Conservation (phyloP, 2,888 invertebrate genomes). For the Eupithecia abbreviata region DNA sequence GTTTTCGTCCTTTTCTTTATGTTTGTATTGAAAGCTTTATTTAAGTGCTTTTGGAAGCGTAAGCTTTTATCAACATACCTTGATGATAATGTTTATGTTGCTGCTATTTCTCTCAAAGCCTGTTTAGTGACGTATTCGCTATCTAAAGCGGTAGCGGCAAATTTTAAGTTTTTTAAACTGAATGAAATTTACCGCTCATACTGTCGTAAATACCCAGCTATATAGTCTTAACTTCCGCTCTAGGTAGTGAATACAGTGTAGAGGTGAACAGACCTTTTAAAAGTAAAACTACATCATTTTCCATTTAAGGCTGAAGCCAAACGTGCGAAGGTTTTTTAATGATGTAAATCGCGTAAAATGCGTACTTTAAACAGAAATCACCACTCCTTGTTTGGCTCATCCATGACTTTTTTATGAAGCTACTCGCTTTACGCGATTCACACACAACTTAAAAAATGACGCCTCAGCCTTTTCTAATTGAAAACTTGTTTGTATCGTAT, state of each 20-base stretch:
- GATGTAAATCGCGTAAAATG: background rate
- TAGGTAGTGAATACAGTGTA: background rate
- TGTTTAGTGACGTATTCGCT: no score
- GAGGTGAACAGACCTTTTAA: background rate
- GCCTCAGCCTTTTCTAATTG: background rate
- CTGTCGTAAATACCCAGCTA: background rate
- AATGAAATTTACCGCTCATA: no score
- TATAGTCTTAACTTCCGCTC: background rate
- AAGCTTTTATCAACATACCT: background rate
- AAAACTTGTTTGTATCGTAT: slow-evolving; percentile 60
- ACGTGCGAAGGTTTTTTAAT: background rate
- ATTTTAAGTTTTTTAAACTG: no score
- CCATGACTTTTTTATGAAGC: background rate
- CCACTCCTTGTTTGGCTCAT: background rate
- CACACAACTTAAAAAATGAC: background rate
- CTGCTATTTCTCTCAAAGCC: no score
- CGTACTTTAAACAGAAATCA: background rate
- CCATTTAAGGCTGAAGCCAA: background rate
- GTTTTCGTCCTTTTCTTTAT: background rate
- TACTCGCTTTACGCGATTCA: background rate
- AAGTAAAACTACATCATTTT: background rate
- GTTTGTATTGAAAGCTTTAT: background rate
- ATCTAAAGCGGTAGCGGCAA: no score
- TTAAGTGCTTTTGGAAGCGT: background rate
- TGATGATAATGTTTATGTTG: background rate